These are phyloP conservation scores for Acrobasis consociella DNA, from an alignment of 2,888 invertebrate genomes.

Conservation along the genomic window DNA sequence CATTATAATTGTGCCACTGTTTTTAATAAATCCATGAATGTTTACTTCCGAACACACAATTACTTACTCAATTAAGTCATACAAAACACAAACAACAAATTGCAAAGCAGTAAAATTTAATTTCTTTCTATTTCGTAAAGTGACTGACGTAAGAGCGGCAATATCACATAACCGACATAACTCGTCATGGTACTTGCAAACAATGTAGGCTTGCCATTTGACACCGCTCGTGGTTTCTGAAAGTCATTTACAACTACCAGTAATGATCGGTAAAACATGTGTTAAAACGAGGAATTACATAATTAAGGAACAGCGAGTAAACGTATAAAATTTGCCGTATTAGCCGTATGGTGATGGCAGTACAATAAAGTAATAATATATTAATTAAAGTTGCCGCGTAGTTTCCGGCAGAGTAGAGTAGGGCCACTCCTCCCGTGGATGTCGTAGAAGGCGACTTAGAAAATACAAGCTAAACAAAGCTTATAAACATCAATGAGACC, in stretches of 20 bases:
- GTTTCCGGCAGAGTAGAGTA: no score
- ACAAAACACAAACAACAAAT: neutral
- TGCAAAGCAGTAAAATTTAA: conserved; percentile 7
- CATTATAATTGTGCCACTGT: neutral
- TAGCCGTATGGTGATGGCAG: no score
- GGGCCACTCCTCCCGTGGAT: no score
- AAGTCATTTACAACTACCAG: neutral
- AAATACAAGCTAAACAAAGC: no score
- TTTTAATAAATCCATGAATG: neutral
- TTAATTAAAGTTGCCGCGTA: no score
- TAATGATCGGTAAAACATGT: neutral
- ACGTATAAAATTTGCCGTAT: neutral
- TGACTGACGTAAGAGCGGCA: conserved; percentile 5
- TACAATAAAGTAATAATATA: no score
- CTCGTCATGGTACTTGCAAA: conserved; percentile 1
- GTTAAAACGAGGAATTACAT: neutral
- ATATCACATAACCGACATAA: neutral
- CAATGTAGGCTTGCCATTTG: neutral
- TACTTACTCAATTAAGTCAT: neutral
- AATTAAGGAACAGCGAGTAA: neutral
- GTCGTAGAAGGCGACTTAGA: no score
- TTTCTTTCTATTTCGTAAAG: neutral
- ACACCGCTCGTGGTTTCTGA: neutral
- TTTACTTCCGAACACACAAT: neutral
- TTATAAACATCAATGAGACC: no score